Percentiles rank a stretch among this genome's conserved stretches.
phyloP scores from a whole-genome alignment of 1,140 invertebrate genomes.

The Latrodectus geometricus region DNA sequence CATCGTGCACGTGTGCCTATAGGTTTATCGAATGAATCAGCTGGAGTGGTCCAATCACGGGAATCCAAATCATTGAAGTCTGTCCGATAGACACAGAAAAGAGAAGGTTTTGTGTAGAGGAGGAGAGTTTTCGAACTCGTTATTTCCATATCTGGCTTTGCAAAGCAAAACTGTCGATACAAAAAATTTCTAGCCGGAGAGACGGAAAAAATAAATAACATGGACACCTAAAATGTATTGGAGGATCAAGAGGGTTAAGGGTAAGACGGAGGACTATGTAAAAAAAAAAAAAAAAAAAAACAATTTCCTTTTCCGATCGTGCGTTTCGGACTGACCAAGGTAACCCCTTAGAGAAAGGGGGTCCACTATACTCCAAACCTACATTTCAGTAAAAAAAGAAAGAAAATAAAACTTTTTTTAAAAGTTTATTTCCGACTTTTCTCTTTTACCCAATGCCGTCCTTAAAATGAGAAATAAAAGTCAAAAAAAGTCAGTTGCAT shows the following conservation, averaged over 20 bases:
- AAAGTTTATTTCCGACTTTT: conserved; percentile 1
- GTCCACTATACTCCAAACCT: neutral
- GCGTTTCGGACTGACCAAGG: conserved; percentile 13
- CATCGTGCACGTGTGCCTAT: neutral
- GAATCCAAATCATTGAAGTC: neutral
- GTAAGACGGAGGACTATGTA: neutral
- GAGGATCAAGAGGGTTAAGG: neutral
- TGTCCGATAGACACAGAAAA: neutral
- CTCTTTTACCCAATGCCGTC: neutral
- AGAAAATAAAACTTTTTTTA: neutral
- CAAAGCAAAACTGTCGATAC: neutral
- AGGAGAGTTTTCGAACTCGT: conserved; percentile 34
- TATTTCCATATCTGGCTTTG: conserved; percentile 34
- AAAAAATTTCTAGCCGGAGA: conserved; percentile 20
- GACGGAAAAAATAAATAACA: conserved; percentile 29
- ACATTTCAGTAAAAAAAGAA: conserved; percentile 1
- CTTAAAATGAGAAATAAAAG: conserved; percentile 59
- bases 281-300: conserved; percentile 24
- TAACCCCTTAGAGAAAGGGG: neutral
- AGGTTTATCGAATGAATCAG: neutral
- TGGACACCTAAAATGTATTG: conserved; percentile 19
- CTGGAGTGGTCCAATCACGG: neutral
- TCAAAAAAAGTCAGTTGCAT: conserved; percentile 45
- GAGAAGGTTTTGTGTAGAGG: neutral
- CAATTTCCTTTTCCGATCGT: neutral